Base-by-base conservation (phyloP, 1,140 invertebrate species). In the Neotoxoptera formosana region DNA sequence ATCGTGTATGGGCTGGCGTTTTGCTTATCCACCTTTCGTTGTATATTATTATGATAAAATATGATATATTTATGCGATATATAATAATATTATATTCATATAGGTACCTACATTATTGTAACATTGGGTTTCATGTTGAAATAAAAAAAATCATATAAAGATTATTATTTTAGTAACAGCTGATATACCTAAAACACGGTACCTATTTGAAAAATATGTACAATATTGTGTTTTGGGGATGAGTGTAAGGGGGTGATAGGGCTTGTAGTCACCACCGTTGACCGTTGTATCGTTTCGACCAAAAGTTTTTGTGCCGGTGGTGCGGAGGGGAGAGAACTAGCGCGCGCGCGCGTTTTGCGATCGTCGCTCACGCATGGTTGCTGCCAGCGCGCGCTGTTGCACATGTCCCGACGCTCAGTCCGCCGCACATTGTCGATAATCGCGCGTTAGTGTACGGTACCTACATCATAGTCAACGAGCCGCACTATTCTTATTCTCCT, bases 401-500 rank as follows among this genome's bases (percentile, higher is more conserved):
- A 92, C 91, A 92, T 41, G 91, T 92, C 76, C 56, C 60, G 90
- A 81, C 91, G 47, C 23, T 92, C 76, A 92, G 47, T 83, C n/a
- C n/a, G 76, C 67, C 47, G 91, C 76, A 51, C 91, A 83, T 92
- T 92, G 91, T 92, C 91, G 67, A 92, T 92, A 92, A 56, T 89
- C 51, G 9, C 51, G 34, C 53, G 23, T 86, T n/a, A 21, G 56
- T 89, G 7, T 88, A 51, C 48, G 88, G 17, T n/a, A 76, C 41
- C 41, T 41, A 41, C 60, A 76, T 51, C 23, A 86, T 47, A 34
- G n/a, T 36, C n/a, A n/a, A 88, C 88, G 34, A 23, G 14, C 36
- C n/a, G 47, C 87, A 34, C 17, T 51, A 23, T 41, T 47, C 47
- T 84, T 84, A 14, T 88, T 21, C n/a, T 20, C 48, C 47, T 47